Conservation (phyloP, 2,113 vertebrate species). For the Protobothrops mucrosquamatus region DNA sequence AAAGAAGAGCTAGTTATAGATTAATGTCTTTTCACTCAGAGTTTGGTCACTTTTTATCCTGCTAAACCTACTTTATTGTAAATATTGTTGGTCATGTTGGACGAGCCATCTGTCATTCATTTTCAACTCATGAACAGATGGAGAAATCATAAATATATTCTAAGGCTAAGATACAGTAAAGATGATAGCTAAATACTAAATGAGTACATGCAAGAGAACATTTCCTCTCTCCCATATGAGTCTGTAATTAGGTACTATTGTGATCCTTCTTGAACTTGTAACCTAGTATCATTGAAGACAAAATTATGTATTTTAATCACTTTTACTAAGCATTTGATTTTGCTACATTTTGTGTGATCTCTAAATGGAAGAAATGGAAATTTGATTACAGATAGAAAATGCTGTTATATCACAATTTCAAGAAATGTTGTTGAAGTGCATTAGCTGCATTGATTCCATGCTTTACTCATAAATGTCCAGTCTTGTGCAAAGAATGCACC, state of each 20-base stretch:
- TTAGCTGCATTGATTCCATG: not conserved
- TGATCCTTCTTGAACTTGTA: not conserved
- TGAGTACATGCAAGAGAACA: not conserved
- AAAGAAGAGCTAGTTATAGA: not conserved
- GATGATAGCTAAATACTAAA: not conserved
- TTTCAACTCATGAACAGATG: not conserved
- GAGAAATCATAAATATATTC: not conserved
- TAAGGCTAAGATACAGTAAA: not conserved
- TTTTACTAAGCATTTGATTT: not conserved
- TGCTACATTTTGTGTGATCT: not conserved
- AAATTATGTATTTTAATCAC: not conserved
- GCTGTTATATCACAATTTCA: not conserved
- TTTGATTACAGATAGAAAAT: not conserved
- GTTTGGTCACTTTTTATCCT: not conserved
- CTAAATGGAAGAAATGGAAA: not conserved
- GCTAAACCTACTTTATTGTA: not conserved
- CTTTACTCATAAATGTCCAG: not conserved
- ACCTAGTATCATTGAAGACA: not conserved
- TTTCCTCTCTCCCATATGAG: not conserved
- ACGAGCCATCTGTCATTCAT: not conserved
- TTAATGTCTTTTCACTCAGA: not conserved
- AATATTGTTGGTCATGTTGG: not conserved
- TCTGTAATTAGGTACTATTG: not conserved
- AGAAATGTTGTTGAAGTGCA: not conserved
- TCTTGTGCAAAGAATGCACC: not conserved